Conservation (phyloP, 2,797 vertebrate genomes). For the Sebastes matsubarae region DNA sequence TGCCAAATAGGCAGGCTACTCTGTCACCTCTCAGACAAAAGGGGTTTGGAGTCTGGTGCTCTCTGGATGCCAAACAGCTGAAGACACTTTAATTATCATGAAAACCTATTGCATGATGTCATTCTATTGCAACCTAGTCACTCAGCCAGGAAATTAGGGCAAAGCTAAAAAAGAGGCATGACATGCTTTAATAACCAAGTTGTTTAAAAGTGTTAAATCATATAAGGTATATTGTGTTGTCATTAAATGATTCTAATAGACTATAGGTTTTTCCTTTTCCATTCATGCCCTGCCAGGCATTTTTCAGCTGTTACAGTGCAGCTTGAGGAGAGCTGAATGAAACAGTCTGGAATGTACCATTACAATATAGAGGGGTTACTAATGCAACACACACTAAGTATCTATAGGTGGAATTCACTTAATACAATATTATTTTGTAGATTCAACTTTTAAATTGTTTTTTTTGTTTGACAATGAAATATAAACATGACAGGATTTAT, state of each 20-base stretch:
- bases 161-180: background rate
- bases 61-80: conserved; percentile 20
- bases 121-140: conserved; percentile 28
- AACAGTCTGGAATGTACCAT: conserved; percentile 72
- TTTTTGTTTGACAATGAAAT: accelerated
- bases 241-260: conserved; percentile 26
- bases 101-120: conserved; percentile 47
- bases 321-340: conserved; percentile 72
- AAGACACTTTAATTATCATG: conserved; percentile 33
- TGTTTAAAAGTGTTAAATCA: background rate
- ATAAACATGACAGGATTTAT: accelerated
- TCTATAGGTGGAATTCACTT: accelerated
- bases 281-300: conserved; percentile 72
- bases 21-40: conserved; percentile 40
- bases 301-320: conserved; percentile 71
- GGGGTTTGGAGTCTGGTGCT: background rate
- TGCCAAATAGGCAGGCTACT: conserved; percentile 38
- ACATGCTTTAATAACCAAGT: background rate
- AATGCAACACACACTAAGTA: accelerated
- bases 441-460: accelerated
- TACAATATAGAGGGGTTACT: background rate
- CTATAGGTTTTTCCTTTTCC: conserved; percentile 47
- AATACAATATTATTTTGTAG: accelerated
- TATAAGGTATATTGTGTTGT: background rate
- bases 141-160: background rate